phyloP scores from a whole-genome alignment of 2,797 vertebrate genomes.

The Argyrosomus regius region DNA sequence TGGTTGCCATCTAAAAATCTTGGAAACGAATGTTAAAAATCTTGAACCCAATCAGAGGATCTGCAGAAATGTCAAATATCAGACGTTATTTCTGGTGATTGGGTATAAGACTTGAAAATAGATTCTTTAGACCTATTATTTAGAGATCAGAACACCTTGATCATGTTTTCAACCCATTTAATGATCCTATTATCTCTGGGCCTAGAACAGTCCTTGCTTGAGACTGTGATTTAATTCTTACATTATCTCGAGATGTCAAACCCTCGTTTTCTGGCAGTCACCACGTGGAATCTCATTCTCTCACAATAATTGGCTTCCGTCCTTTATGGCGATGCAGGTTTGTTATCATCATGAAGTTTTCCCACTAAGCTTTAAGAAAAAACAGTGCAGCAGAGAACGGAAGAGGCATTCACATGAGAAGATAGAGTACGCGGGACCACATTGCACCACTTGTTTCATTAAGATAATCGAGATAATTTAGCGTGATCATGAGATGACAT shows the following conservation, averaged over 20 bases:
- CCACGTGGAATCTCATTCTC: neutral
- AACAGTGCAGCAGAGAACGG: neutral
- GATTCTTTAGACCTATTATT: neutral
- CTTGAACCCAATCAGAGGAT: neutral
- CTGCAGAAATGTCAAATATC: neutral
- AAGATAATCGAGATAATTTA: neutral
- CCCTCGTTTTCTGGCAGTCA: too few relatives aligned
- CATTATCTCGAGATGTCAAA: neutral
- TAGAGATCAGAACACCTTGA: neutral
- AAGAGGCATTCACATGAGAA: too few relatives aligned
- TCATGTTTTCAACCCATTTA: neutral
- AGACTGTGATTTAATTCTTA: neutral
- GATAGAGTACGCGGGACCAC: neutral
- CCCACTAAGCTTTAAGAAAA: neutral
- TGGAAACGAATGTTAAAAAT: neutral
- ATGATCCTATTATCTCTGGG: neutral
- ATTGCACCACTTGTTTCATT: neutral
- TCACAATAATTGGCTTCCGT: neutral
- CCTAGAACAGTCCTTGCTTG: neutral
- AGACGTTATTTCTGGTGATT: neutral
- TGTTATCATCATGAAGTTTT: neutral
- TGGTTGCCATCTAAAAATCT: neutral
- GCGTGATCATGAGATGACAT: neutral
- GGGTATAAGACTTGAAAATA: neutral
- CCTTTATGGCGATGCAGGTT: neutral